phyloP scores from a whole-genome alignment of 2,113 vertebrate genomes.

The Vimba vimba region DNA sequence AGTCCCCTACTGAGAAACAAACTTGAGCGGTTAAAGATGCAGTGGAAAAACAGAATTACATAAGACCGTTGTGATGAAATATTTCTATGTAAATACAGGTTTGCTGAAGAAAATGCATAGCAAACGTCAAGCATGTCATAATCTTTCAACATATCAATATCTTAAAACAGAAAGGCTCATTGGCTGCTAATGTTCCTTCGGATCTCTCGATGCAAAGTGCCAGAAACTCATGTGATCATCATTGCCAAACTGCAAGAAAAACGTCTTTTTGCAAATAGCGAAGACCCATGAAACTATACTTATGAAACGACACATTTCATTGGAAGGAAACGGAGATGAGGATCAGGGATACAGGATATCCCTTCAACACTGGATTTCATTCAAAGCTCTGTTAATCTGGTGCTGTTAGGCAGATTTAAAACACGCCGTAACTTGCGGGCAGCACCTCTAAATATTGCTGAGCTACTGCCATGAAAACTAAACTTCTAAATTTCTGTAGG shows the following conservation, averaged over 20 bases:
- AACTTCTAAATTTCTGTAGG: background rate
- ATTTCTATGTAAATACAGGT: conserved; percentile 41
- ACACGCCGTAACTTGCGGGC: background rate
- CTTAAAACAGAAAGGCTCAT: conserved; percentile 41
- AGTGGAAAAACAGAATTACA: conserved; percentile 35
- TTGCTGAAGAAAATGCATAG: background rate
- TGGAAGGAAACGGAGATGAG: conserved; percentile 12
- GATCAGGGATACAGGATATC: conserved; percentile 30
- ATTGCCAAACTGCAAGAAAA: conserved; percentile 15
- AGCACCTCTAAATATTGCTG: conserved; percentile 1
- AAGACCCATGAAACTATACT: background rate
- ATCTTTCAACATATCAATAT: conserved; percentile 28
- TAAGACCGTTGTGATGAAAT: conserved; percentile 15
- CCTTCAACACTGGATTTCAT: conserved; percentile 32
- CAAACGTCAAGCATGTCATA: conserved; percentile 12
- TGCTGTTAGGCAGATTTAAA: conserved; percentile 24
- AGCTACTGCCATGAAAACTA: background rate
- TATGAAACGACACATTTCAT: conserved; percentile 1
- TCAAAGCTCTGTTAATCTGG: conserved; percentile 36
- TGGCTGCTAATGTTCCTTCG: conserved; percentile 34
- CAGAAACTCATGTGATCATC: conserved; percentile 6
- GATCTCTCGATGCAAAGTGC: background rate
- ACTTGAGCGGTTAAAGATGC: conserved; percentile 43
- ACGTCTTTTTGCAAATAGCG: background rate
- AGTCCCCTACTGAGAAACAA: conserved; percentile 45